Conservation (phyloP, 2,113 vertebrate genomes). For the Mesocricetus auratus region DNA sequence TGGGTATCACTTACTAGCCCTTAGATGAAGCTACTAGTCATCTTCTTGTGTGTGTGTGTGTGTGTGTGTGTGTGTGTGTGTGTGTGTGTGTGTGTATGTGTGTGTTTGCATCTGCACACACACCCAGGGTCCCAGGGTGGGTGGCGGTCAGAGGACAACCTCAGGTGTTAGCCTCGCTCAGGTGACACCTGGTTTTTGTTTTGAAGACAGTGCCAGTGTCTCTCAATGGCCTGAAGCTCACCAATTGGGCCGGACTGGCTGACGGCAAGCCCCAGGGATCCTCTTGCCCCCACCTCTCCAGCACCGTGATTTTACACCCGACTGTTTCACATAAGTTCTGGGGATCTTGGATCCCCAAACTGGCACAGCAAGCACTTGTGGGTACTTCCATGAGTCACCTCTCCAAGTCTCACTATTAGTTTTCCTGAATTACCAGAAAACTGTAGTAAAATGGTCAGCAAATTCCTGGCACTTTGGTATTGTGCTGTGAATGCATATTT, state of each 20-base stretch:
- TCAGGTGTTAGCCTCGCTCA: background rate
- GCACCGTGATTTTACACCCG: background rate
- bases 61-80: background rate
- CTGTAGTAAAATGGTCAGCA: background rate
- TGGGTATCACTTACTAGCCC: background rate
- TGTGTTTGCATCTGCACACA: background rate
- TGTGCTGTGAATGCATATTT: background rate
- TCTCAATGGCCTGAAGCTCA: background rate
- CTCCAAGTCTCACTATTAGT: background rate
- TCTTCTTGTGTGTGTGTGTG: background rate
- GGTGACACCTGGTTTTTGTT: background rate
- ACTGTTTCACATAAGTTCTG: background rate
- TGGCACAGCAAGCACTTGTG: background rate
- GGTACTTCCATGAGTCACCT: background rate
- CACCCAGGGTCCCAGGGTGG: background rate
- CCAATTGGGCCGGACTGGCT: background rate
- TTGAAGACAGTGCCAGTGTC: background rate
- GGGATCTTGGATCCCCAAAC: background rate
- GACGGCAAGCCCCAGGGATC: background rate
- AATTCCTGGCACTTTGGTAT: background rate
- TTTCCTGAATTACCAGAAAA: background rate
- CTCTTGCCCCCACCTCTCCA: background rate
- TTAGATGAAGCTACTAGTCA: background rate
- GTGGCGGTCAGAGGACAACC: background rate
- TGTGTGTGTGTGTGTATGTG: background rate